A percentile compares a stretch with the other conserved stretches of the same genome.
These are phyloP conservation scores for Drosophila simulans DNA, from an alignment of 1,140 invertebrate species.

Conservation along the genomic window DNA sequence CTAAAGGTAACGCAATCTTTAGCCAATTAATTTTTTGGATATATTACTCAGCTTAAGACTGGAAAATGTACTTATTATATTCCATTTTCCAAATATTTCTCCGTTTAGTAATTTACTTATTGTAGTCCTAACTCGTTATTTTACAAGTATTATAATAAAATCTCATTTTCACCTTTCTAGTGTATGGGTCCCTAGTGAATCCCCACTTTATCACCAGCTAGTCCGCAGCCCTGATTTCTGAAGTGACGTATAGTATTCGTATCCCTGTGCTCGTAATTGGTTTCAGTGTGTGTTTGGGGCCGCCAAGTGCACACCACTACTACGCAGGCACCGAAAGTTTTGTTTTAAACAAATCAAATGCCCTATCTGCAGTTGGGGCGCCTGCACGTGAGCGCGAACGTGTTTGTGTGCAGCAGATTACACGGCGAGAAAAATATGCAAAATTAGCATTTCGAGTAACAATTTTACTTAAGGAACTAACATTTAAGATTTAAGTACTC, in stretches of 20 bases:
- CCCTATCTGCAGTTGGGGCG: conserved; percentile 37
- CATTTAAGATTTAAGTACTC: neutral
- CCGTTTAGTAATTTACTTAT: no score
- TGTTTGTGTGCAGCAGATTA: conserved; percentile 42
- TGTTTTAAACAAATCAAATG: conserved; percentile 73
- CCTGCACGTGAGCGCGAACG: conserved; percentile 72
- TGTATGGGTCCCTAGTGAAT: no score
- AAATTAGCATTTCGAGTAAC: no score
- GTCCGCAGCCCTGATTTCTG: conserved; percentile 42
- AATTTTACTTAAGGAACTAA: neutral
- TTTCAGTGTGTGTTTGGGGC: conserved; percentile 37
- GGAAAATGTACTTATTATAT: no score
- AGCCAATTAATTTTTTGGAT: neutral
- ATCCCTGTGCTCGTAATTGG: conserved; percentile 23
- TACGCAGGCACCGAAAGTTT: conserved; percentile 27
- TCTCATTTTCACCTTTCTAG: no score
- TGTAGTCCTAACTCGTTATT: no score
- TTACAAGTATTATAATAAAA: no score
- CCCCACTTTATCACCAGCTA: neutral
- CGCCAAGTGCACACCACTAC: conserved; percentile 42
- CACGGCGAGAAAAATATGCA: conserved; percentile 9
- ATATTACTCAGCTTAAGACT: no score
- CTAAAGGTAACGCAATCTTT: neutral
- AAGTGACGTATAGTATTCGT: conserved; percentile 54
- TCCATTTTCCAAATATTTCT: no score